A percentile compares a stretch with the other conserved stretches of the same genome.
These are phyloP conservation scores for Lamprologus lemairii DNA, from an alignment of 2,113 vertebrate species.

Conservation along the genomic window DNA sequence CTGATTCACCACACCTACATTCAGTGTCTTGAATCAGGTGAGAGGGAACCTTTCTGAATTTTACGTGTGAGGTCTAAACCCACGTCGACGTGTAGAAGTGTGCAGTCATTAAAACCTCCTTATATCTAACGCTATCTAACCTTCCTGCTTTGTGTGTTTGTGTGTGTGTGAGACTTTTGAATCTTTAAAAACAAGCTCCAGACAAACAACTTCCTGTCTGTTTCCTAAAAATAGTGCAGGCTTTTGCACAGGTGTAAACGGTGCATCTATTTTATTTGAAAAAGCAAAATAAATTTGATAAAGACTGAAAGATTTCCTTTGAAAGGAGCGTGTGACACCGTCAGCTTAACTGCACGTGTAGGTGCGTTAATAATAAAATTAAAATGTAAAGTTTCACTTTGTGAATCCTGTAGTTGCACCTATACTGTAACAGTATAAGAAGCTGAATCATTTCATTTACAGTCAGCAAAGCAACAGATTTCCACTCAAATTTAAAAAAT, in stretches of 20 bases:
- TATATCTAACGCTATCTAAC: neutral
- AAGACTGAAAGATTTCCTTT: neutral
- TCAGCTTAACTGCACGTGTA: neutral
- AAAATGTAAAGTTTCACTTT: neutral
- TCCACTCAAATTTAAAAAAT: neutral
- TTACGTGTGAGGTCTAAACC: neutral
- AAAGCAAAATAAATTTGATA: neutral
- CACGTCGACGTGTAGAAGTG: neutral
- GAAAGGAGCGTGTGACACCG: neutral
- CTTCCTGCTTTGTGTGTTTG: neutral
- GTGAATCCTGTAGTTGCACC: neutral
- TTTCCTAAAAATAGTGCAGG: neutral
- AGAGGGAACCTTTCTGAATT: neutral
- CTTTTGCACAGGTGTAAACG: neutral
- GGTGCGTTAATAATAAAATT: neutral
- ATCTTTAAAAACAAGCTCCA: neutral
- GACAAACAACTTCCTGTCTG: neutral
- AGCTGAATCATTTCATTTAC: neutral
- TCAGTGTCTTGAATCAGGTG: neutral
- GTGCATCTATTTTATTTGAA: neutral
- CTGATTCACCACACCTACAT: neutral
- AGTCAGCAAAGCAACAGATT: neutral
- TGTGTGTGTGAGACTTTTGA: neutral
- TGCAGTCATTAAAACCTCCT: neutral
- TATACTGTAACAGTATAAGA: neutral